phyloP scores from a whole-genome alignment of 2,888 invertebrate species.

The Odontothrips loti region DNA sequence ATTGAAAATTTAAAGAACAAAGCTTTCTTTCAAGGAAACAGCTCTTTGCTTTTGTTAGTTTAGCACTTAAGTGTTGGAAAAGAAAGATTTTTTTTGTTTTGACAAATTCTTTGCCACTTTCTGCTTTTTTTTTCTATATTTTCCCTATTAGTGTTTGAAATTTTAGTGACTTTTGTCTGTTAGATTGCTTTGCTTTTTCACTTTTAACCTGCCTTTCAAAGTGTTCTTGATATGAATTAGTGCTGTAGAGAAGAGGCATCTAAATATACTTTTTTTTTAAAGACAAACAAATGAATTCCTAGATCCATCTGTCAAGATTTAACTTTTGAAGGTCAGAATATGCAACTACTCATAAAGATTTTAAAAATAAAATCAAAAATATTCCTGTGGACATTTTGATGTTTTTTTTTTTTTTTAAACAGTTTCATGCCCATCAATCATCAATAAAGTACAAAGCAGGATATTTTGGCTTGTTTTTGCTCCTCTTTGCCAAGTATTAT shows the following conservation, averaged over 20 bases:
- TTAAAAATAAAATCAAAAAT: slow-evolving; percentile 15
- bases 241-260: slow-evolving; percentile 9
- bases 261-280: background rate
- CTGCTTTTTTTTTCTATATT: slow-evolving; percentile 20
- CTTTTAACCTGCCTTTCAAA: slow-evolving; percentile 25
- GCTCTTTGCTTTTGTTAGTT: slow-evolving; percentile 26
- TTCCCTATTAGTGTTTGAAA: slow-evolving; percentile 26
- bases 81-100: background rate
- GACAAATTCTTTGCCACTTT: slow-evolving; percentile 22
- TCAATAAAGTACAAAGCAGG: slow-evolving; percentile 26
- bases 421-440: slow-evolving; percentile 14
- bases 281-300: slow-evolving; percentile 5
- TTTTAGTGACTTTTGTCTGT: slow-evolving; percentile 26
- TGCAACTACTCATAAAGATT: slow-evolving; percentile 1
- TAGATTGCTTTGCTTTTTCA: slow-evolving; percentile 25
- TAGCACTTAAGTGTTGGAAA: slow-evolving; percentile 23
- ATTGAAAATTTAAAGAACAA: slow-evolving; percentile 21
- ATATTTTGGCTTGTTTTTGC: background rate
- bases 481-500: too few species aligned
- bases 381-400: slow-evolving; percentile 16
- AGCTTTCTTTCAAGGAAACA: slow-evolving; percentile 18
- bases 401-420: background rate
- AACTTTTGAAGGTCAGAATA: slow-evolving; percentile 4
- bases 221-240: slow-evolving; percentile 26
- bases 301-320: slow-evolving; percentile 18